These are phyloP conservation scores for Acropora tenuis DNA, from an alignment of 64 coral and sea anemone genomes.

Conservation along the genomic window DNA sequence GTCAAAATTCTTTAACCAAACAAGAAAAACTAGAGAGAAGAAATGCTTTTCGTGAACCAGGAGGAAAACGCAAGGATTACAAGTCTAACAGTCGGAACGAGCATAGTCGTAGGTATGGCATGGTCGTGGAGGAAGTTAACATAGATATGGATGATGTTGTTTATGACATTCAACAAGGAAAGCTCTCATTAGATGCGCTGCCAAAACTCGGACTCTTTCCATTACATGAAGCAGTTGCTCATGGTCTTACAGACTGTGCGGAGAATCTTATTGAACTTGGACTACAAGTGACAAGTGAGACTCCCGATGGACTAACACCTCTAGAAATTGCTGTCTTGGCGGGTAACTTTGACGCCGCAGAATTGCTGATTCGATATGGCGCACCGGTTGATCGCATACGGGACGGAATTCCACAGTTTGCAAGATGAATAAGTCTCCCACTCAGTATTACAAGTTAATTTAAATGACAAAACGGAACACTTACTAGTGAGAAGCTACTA, in stretches of 20 bases:
- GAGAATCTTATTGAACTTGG: slow-evolving; percentile 60
- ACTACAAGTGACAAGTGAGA: slow-evolving; percentile 56
- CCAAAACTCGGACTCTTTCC: slow-evolving; percentile 46
- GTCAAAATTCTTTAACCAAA: background rate
- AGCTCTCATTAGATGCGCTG: slow-evolving; percentile 21
- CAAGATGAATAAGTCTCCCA: background rate
- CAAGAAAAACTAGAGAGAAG: slow-evolving; percentile 34
- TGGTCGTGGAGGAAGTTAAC: slow-evolving; percentile 24
- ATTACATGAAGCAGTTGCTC: slow-evolving; percentile 75
- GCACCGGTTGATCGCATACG: slow-evolving; percentile 76
- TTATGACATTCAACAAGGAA: slow-evolving; percentile 33
- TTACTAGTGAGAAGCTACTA: background rate
- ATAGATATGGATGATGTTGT: slow-evolving; percentile 44
- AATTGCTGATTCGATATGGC: slow-evolving; percentile 69
- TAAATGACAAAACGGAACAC: background rate
- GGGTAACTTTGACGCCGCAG: slow-evolving; percentile 74
- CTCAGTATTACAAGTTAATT: background rate
- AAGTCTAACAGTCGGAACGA: slow-evolving; percentile 3
- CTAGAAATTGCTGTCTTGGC: slow-evolving; percentile 71
- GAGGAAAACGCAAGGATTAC: slow-evolving; percentile 5
- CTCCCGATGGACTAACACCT: slow-evolving; percentile 75
- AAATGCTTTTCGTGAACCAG: slow-evolving; percentile 13
- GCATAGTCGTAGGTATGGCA: slow-evolving; percentile 31
- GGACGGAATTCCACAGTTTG: slow-evolving; percentile 60
- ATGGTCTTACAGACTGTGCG: slow-evolving; percentile 59